Evolutionary conservation across 1,140 invertebrate genomes (phyloP), one percentile per base, ranked within the genome.

Genomic region (Drosophila seguyi): DNA sequence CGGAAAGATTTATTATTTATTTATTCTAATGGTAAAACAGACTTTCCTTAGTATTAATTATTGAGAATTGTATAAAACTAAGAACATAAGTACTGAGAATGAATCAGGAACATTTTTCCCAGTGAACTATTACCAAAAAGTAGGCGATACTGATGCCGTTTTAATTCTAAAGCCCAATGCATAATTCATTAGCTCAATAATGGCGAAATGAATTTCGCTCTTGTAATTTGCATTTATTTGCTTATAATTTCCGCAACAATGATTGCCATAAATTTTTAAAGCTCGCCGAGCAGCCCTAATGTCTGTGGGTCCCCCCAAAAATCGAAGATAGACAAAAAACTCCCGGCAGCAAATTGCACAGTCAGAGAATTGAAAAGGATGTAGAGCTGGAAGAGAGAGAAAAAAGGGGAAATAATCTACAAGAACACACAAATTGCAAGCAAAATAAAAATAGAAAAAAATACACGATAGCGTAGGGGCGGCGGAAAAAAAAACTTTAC

Each of bases 391-490:
- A 11, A 29, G 13, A 31, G 20, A 4, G 8, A 38, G 6, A 20
- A 36, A 29, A 45, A 53, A 48, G 22, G 44, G 58, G 45, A 56
- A 76, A 50, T 63, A 77, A 81, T 67, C 76, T 72, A 65, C 47
- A 44, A 44, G 45, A 65, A 62, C 57, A 41, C 39, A 85, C 58
- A 75, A 85, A 80, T 85, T 80, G 81, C 81, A 69, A 18, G 29
- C 16, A 44, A 48, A 52, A 66, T 69, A 48, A 48, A 50, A 50
- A 31, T 8, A 14, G 36, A 39, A 67, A 62, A 63, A 22, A 45
- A 50, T 20, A 31, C 36, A 10, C 29, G 22, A 22, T 11, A 34
- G 4, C 10, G 11, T 34, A 34, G 31, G 31, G 31, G 31, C 31
- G 36, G 36, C n/a, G 56, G 22, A 44, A 31, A 27, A 60, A 53